Evolutionary conservation across 2,888 invertebrate species (phyloP).

Genomic region (Podabrus alpinus): DNA sequence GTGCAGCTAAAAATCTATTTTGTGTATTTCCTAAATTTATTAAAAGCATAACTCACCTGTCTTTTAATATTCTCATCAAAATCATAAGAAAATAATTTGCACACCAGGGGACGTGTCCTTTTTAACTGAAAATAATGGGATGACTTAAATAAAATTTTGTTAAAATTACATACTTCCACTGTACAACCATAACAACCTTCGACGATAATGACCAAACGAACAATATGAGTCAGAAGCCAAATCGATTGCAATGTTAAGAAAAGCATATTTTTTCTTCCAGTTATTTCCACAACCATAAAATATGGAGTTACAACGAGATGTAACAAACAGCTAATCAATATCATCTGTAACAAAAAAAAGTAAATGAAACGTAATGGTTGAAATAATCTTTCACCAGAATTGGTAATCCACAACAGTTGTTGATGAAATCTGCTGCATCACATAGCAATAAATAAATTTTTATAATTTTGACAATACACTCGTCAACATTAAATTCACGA

Average conservation of each 20-base stretch:
- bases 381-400: constrained; percentile 8
- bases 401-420: constrained; percentile 13
- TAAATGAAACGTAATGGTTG: background rate
- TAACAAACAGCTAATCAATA: constrained; percentile 59
- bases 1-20: constrained; percentile 43
- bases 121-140: constrained; percentile 40
- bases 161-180: constrained; percentile 51
- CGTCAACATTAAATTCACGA: background rate
- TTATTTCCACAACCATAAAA: constrained; percentile 58
- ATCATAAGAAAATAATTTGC: constrained; percentile 21
- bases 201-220: constrained; percentile 58
- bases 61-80: constrained; percentile 9
- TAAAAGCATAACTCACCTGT: constrained; percentile 4
- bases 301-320: constrained; percentile 63
- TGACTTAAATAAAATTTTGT: background rate
- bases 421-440: constrained; percentile 14
- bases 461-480: constrained; percentile 9
- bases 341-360: constrained; percentile 34
- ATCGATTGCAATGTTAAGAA: constrained; percentile 56
- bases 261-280: constrained; percentile 50
- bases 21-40: background rate
- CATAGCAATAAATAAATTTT: constrained; percentile 15
- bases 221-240: constrained; percentile 58
- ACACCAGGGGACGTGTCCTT: constrained; percentile 8
- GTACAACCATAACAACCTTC: constrained; percentile 60